Conservation (phyloP, 2,888 invertebrate genomes). For the Coecobrya sp. region DNA sequence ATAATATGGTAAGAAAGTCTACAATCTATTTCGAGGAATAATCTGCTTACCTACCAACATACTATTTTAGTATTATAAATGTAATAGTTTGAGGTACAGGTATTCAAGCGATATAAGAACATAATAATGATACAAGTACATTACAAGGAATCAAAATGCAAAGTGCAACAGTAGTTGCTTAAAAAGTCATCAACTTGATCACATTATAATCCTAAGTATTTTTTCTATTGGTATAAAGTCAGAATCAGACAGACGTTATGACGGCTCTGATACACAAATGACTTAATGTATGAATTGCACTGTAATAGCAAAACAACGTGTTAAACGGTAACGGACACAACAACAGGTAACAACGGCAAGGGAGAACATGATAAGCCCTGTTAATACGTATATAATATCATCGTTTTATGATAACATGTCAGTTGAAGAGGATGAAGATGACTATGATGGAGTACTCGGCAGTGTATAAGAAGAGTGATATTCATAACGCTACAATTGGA, state of each 20-base stretch:
- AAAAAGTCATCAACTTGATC: constrained; percentile 14
- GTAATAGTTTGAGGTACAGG: not conserved
- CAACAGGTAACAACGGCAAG: not conserved
- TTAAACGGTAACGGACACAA: constrained; percentile 15
- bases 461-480: not conserved
- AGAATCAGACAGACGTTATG: not conserved
- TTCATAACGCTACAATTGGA: constrained; percentile 7
- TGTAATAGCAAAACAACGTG: not conserved
- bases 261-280: not conserved
- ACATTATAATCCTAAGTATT: not conserved
- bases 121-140: too few species aligned
- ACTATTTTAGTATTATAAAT: too few species aligned
- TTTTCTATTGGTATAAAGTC: not conserved
- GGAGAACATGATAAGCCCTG: constrained; percentile 39
- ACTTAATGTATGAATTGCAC: not conserved
- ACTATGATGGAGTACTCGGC: constrained; percentile 25
- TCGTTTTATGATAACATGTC: constrained; percentile 30
- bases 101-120: not conserved
- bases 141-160: constrained; percentile 39
- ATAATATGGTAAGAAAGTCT: constrained; percentile 33
- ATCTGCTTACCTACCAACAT: not conserved
- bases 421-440: not conserved
- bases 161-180: not conserved
- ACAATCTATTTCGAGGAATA: not conserved
- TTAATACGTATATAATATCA: constrained; percentile 19